Conservation (phyloP, 2,888 invertebrate genomes). For the Bugulina stolonifera region DNA sequence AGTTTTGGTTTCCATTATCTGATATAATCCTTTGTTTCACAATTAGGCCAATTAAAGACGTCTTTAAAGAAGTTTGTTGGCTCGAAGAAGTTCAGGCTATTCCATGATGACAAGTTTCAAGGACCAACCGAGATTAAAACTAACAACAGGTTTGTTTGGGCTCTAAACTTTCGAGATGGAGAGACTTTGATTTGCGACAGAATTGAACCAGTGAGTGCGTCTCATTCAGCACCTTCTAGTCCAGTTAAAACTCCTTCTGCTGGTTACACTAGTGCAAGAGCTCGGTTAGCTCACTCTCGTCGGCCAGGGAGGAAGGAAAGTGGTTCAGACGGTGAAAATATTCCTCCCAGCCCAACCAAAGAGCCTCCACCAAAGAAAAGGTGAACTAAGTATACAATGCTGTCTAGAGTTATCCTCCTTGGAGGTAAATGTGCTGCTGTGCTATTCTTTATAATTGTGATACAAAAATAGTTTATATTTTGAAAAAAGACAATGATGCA, state of each 20-base stretch:
- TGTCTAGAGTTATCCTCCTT: no score
- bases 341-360: constrained; percentile 8
- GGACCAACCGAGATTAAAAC: constrained; percentile 16
- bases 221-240: neutral
- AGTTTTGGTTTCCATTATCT: neutral
- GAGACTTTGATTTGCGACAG: constrained; percentile 6
- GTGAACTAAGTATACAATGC: neutral
- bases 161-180: constrained; percentile 16
- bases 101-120: constrained; percentile 65
- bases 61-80: constrained; percentile 57
- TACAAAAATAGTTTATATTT: no score
- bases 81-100: constrained; percentile 77
- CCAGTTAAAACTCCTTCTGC: neutral
- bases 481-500: no score
- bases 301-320: neutral
- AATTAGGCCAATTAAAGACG: constrained; percentile 62
- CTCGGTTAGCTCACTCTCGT: neutral
- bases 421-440: no score
- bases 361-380: constrained; percentile 23
- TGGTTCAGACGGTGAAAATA: neutral
- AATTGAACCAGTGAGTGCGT: neutral
- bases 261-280: neutral
- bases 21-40: neutral
- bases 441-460: no score
- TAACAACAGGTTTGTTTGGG: constrained; percentile 24